Base-by-base conservation (phyloP, 2,888 invertebrate genomes). In the Heliconius cydno region DNA sequence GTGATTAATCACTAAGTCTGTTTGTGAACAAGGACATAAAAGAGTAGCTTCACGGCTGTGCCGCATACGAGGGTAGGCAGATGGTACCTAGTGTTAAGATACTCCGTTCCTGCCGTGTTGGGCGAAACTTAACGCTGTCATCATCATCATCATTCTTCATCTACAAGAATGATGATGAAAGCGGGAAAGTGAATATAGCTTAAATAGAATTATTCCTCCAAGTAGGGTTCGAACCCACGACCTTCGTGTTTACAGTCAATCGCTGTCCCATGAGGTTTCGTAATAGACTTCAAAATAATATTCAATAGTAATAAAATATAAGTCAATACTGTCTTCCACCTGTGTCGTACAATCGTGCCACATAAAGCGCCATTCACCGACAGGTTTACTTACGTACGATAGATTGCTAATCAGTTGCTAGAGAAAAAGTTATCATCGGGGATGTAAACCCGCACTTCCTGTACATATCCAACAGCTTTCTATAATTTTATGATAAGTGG, bases 361-460 rank as follows among this genome's bases (percentile, higher is more conserved):
- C 79, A 79, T 76, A 77, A 76, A 82, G 68, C 71, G 60, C 77
- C 72, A 65, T 63, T 72, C 71, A 79, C 63, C 75, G 81, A 82
- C 80, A 81, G 82, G 81, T 81, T 82, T 82, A 77, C 72, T 80
- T 77, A 71, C 67, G 25, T 68, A 79, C 77, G 72, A 81, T 73
- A 80, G 76, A 81, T 81, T 76, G 77, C 78, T 81, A 79, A 81
- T 82, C 82, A 82, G 75, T 79, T 67, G 30, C 34, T 60, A 25
- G 22, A 76, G 82, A 82, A 82, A 82, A 82, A 81, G 77, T 78
- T 79, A 78, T 81, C 79, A 63, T 76, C 79, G 78, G 79, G 73
- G 81, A 81, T 79, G 77, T 46, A 73, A 82, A 81, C 79, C 63
- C 79, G 76, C 79, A 78, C 82, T 82, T 82, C 82, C 82, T 81